Evolutionary conservation across 2,888 invertebrate species (phyloP), one percentile per base, ranked within the genome.

Genomic region (Phortica okadai): DNA sequence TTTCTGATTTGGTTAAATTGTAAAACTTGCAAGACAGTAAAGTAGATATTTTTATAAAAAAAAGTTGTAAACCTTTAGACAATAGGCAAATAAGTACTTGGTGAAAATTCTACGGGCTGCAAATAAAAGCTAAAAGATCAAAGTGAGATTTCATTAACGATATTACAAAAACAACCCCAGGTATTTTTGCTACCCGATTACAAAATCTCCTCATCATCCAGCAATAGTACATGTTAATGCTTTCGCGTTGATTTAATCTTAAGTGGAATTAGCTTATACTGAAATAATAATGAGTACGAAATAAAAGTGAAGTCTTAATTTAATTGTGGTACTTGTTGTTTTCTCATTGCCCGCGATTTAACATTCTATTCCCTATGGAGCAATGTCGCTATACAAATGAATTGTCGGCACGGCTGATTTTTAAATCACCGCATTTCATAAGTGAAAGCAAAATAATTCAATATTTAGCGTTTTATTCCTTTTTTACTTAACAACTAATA

Each of bases 271-370:
- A 62, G 64, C 72, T 73, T 41, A n/a, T 11, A 59, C 74, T 74
- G 76, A 44, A 76, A 69, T 76, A 76, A 69, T 76, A 76, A 76
- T 76, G 73, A 73, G 73, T 50, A 64, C 25, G 14, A 41, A 1
- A 33, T 59, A 59, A 21, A 62, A 74, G 58, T 4, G 62, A 62
- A 45, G 62, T 42, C 74, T 74, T 74, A 74, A 74, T 74, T 74
- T 64, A 74, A 74, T 74, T 74, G 74, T 58, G 74, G 74, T 42
- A 74, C 74, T 74, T 74, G 74, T 62, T 64, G 41, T 62, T 74
- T 74, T 59, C 59, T 73, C 59, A 11, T 73, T 59, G 59, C n/a
- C 33, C 14, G 41, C 21, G 73, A 3, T 73, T 59, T 59, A 73
- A 42, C 58, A 73, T 58, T 58, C 54, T 6, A 5, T 41, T 66